Percentiles rank a stretch among this genome's conserved stretches.
Conservation (phyloP, 2,888 invertebrate species). For the Xanthia togata region DNA sequence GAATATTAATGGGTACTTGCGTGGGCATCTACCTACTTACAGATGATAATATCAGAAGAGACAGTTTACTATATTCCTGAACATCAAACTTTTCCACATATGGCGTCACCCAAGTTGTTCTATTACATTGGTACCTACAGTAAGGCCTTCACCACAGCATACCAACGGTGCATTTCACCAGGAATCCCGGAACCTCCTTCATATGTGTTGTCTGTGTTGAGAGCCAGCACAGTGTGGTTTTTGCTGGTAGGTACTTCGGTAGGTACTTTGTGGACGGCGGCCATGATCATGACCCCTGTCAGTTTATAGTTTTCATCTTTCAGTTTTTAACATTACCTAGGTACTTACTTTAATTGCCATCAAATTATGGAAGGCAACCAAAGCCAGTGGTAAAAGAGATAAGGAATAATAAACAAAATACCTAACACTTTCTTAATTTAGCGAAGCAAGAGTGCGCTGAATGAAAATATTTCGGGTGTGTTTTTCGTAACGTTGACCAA, state of each 20-base stretch:
- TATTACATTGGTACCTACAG: not conserved
- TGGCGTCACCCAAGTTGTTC: not conserved
- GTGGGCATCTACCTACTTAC: not conserved
- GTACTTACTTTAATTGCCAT: not conserved
- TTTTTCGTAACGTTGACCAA: constrained; percentile 62
- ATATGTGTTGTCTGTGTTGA: not conserved
- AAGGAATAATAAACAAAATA: constrained; percentile 37
- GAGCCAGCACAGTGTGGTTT: not conserved
- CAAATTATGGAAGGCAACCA: not conserved
- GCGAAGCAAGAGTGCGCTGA: constrained; percentile 45
- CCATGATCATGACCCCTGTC: not conserved
- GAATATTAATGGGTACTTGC: constrained; percentile 30
- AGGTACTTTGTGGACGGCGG: not conserved
- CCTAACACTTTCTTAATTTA: constrained; percentile 54
- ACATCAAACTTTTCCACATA: not conserved
- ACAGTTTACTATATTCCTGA: not conserved
- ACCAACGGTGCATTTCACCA: not conserved
- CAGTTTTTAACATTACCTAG: not conserved
- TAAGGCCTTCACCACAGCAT: not conserved
- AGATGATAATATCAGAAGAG: not conserved
- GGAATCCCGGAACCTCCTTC: not conserved
- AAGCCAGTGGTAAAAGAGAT: constrained; percentile 1
- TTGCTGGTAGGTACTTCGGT: not conserved
- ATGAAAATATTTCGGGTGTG: constrained; percentile 59
- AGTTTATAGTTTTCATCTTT: not conserved